A percentile compares a stretch with the other conserved stretches of the same genome.
Evolutionary conservation across 2,888 invertebrate species (phyloP).

Genomic region (Troglohyphantes excavatus): DNA sequence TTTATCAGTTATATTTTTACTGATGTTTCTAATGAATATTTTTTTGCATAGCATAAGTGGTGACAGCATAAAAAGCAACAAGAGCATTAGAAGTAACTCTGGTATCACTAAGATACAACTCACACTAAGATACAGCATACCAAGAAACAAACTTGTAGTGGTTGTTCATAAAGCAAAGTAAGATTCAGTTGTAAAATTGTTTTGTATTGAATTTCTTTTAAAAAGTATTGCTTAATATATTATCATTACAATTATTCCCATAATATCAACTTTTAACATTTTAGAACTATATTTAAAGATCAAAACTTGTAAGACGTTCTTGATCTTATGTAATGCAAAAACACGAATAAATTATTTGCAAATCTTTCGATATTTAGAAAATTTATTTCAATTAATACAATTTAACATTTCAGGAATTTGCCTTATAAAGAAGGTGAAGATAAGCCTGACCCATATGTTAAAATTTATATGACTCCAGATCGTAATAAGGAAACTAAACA

Average conservation of each 20-base stretch:
- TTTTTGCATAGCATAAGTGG: conserved; percentile 70
- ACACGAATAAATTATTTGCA: too few relatives aligned
- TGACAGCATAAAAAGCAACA: conserved; percentile 74
- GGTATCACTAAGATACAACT: conserved; percentile 87
- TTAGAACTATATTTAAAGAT: too few relatives aligned
- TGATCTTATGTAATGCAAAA: too few relatives aligned
- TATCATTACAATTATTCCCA: too few relatives aligned
- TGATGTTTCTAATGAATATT: not conserved
- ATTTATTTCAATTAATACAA: not conserved
- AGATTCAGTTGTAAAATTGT: conserved; percentile 83
- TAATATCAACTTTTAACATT: too few relatives aligned
- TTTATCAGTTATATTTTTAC: too few relatives aligned
- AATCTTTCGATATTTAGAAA: too few relatives aligned
- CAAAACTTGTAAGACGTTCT: too few relatives aligned
- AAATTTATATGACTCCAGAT: conserved; percentile 92
- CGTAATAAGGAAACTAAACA: conserved; percentile 84
- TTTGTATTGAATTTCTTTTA: too few relatives aligned
- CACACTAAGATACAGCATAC: conserved; percentile 92
- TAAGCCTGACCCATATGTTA: conserved; percentile 95
- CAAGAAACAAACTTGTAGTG: conserved; percentile 90
- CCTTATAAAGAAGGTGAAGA: conserved; percentile 91
- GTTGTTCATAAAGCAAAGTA: conserved; percentile 95
- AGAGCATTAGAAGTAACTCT: conserved; percentile 67
- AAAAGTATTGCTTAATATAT: too few relatives aligned
- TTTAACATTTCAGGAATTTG: conserved; percentile 86